These are phyloP conservation scores for Mamestra configurata DNA, from an alignment of 1,140 invertebrate genomes.

Conservation along the genomic window DNA sequence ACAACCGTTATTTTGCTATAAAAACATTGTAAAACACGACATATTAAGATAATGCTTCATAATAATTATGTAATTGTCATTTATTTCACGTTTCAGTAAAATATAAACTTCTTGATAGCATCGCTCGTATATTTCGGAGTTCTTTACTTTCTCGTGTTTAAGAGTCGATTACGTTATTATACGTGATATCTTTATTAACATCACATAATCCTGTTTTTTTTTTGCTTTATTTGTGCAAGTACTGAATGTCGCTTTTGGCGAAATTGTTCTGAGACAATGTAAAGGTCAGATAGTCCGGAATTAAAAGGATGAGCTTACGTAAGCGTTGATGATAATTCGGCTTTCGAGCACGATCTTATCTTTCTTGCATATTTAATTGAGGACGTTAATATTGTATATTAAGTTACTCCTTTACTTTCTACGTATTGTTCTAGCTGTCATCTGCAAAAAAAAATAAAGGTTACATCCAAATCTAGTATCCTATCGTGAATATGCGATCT, in stretches of 20 bases:
- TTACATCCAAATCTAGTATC: neutral
- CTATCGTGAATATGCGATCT: neutral
- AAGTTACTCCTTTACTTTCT: neutral
- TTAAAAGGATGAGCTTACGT: conserved; percentile 3
- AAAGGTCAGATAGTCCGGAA: conserved; percentile 25
- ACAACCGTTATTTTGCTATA: conserved; percentile 2
- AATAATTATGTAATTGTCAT: conserved; percentile 46
- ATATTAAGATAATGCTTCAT: conserved; percentile 3
- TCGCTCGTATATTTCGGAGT: conserved; percentile 24
- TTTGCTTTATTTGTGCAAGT: conserved; percentile 13
- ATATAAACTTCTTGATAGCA: conserved; percentile 45
- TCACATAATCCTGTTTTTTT: conserved; percentile 50
- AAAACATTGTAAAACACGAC: conserved; percentile 2
- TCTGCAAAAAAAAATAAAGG: neutral
- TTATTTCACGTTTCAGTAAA: conserved; percentile 46
- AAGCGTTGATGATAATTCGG: neutral
- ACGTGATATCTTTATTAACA: conserved; percentile 56
- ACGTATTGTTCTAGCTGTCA: neutral
- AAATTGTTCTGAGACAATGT: conserved; percentile 10
- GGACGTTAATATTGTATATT: neutral
- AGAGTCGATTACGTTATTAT: conserved; percentile 46
- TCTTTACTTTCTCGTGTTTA: conserved; percentile 27
- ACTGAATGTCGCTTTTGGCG: neutral
- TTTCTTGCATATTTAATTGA: neutral
- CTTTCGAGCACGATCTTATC: neutral